Base-by-base conservation (phyloP, 2,888 invertebrate genomes). In the Philereme vetulata region DNA sequence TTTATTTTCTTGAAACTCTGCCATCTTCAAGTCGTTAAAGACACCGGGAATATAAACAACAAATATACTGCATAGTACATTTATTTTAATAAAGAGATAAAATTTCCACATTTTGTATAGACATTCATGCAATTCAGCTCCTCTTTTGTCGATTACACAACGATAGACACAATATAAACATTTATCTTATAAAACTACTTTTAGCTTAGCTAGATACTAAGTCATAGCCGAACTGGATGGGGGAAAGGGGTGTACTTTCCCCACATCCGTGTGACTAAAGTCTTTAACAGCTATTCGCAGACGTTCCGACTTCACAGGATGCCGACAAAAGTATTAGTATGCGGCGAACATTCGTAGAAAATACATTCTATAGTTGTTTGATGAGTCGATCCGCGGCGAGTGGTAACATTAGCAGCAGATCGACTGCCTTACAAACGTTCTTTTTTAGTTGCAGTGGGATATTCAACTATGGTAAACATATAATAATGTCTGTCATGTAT, bases 51-150 rank as follows among this genome's bases (percentile, higher is more conserved):
- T 74, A 81, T 77, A 82, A 65, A 72, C 9, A 60, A 82, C 84
- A 88, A 87, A 85, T 83, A 74, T 80, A 88, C 86, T 86, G 84
- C 86, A 84, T 88, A 88, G 88, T 90, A 90, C 89, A 90, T 88
- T 89, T 86, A 89, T 88, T 84, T 84, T 85, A 52, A 88, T 88
- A 89, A 88, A 90, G 90, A 90, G 89, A 90, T 90, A 90, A 88
- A 89, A 87, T 88, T 85, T 78, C 84, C 87, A 89, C 87, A 86
- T 88, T 80, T 88, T 89, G 88, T 90, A 88, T 84, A 89, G 86
- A 89, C 82, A 85, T 81, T 69, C 76, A 78, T 86, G 86, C 81
- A 81, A 84, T 75, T 77, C 79, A 81, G 80, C 79, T 79, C 72
- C 76, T 81, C 72, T 57, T 53, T 64, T 72, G 78, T 76, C 76